phyloP scores from a whole-genome alignment of 2,888 invertebrate genomes.

The Troides helena region DNA sequence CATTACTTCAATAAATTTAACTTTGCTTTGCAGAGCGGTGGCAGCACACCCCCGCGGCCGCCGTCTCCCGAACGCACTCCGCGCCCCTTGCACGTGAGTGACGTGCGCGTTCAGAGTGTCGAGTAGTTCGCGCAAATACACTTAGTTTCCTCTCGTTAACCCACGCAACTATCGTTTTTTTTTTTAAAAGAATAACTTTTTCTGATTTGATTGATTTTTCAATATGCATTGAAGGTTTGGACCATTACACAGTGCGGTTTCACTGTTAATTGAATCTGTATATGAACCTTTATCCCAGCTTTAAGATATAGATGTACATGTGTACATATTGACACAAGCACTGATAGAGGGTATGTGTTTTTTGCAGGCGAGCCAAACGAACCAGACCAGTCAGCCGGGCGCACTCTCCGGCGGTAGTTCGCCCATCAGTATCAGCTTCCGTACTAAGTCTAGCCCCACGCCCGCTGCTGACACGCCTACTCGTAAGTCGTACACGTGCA shows the following conservation, averaged over 20 bases:
- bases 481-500: slow-evolving; percentile 34
- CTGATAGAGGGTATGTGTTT: not conserved
- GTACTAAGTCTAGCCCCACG: slow-evolving; percentile 46
- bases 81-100: slow-evolving; percentile 30
- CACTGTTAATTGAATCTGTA: too few relatives aligned
- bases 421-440: slow-evolving; percentile 68
- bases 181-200: too few relatives aligned
- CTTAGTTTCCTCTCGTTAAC: too few relatives aligned
- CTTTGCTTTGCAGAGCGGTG: slow-evolving; percentile 36
- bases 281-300: too few relatives aligned
- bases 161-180: too few relatives aligned
- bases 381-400: slow-evolving; percentile 24
- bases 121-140: too few relatives aligned
- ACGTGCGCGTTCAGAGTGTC: too few relatives aligned
- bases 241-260: not conserved
- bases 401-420: slow-evolving; percentile 49
- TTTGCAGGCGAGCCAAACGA: not conserved
- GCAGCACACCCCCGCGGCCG: slow-evolving; percentile 45
- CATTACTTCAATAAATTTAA: not conserved
- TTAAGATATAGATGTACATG: not conserved
- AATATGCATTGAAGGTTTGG: too few relatives aligned
- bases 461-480: slow-evolving; percentile 42
- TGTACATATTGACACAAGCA: not conserved
- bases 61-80: slow-evolving; percentile 33
- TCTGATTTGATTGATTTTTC: too few relatives aligned